These are phyloP conservation scores for Odocoileus virginianus DNA, from an alignment of 2,113 vertebrate species.

Conservation along the genomic window DNA sequence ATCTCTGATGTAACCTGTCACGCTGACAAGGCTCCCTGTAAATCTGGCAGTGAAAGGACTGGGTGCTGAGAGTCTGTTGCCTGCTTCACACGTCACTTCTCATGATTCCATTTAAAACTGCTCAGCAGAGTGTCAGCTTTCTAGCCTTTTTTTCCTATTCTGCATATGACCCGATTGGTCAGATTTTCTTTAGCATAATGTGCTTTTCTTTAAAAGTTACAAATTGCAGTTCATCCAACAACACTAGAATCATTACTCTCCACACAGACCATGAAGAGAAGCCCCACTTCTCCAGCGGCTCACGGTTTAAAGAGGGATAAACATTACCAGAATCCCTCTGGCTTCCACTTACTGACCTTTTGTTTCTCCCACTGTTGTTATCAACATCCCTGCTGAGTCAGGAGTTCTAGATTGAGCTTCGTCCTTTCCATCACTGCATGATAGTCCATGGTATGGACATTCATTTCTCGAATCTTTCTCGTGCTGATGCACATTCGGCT, in stretches of 20 bases:
- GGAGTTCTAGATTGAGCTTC: neutral
- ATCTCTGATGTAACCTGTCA: neutral
- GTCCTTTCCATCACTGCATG: neutral
- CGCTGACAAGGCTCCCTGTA: neutral
- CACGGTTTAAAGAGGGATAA: neutral
- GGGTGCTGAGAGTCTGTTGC: neutral
- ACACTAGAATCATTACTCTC: neutral
- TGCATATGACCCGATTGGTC: neutral
- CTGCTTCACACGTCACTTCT: neutral
- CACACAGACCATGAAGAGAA: neutral
- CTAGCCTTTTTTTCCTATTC: neutral
- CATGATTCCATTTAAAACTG: neutral
- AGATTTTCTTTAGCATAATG: neutral
- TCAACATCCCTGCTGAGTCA: neutral
- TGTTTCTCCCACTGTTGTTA: neutral
- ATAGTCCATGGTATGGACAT: neutral
- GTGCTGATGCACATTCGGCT: neutral
- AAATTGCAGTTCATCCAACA: neutral
- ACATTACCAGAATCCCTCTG: neutral
- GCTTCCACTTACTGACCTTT: neutral
- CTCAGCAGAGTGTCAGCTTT: neutral
- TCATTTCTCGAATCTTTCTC: neutral
- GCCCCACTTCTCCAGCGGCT: neutral
- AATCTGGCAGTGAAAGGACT: neutral
- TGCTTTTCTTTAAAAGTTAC: neutral